Conservation (phyloP, 2,797 vertebrate genomes). For the Acanthis flammea region DNA sequence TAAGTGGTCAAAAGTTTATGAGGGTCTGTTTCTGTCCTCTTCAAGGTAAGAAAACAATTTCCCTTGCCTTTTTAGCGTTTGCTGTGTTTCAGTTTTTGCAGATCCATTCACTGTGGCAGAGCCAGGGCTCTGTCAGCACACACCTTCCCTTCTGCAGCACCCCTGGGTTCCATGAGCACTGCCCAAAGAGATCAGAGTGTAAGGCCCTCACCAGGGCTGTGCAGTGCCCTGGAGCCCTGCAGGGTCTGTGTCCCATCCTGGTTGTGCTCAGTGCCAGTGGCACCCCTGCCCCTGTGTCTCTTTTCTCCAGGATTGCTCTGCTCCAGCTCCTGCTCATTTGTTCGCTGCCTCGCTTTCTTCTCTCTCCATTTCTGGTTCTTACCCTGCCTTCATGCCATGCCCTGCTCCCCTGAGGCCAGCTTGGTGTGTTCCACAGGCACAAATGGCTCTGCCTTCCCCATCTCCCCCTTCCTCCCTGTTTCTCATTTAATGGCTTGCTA, state of each 20-base stretch:
- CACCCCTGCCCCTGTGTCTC: conserved; percentile 1
- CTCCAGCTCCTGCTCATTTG: neutral
- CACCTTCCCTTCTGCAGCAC: neutral
- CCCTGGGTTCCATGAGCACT: neutral
- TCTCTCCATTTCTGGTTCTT: conserved; percentile 24
- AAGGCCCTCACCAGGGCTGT: neutral
- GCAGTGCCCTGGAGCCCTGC: conserved; percentile 50
- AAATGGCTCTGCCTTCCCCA: conserved; percentile 21
- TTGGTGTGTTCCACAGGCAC: conserved; percentile 50
- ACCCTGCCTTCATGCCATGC: conserved; percentile 48
- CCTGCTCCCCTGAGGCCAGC: conserved; percentile 57
- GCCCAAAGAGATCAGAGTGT: neutral
- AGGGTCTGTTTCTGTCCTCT: neutral
- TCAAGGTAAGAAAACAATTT: neutral
- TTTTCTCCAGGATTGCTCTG: neutral
- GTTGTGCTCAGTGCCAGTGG: conserved; percentile 42
- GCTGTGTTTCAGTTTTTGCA: neutral
- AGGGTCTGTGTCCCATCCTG: conserved; percentile 32
- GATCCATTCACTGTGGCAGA: neutral
- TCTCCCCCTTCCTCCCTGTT: conserved; percentile 13
- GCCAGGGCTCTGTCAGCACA: neutral
- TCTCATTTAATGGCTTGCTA: conserved; percentile 72
- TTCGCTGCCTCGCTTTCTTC: conserved; percentile 35
- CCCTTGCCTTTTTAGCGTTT: neutral
- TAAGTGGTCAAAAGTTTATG: neutral